Conservation (phyloP, 2,797 vertebrate species). For the Danio albolineatus region DNA sequence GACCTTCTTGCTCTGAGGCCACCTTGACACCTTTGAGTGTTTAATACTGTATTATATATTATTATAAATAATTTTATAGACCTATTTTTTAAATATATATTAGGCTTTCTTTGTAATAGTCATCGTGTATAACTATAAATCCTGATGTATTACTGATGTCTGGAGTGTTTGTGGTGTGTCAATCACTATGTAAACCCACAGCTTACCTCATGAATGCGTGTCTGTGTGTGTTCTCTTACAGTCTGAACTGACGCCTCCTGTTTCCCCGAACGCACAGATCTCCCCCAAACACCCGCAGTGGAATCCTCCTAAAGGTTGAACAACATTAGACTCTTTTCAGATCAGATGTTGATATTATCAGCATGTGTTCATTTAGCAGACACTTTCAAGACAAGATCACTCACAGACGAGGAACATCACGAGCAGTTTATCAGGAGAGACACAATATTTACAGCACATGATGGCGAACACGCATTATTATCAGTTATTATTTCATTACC, state of each 20-base stretch:
- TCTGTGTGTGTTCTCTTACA: conserved; percentile 45
- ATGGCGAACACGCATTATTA: too few relatives aligned
- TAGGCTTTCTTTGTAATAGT: too few relatives aligned
- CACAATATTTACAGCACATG: neutral
- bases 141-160: too few relatives aligned
- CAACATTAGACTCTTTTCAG: neutral
- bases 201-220: conserved; percentile 3
- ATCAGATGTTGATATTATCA: neutral
- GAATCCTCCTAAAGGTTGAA: conserved; percentile 60
- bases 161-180: too few relatives aligned
- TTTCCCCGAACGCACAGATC: conserved; percentile 57
- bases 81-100: too few relatives aligned
- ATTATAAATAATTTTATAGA: too few relatives aligned
- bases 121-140: too few relatives aligned
- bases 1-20: too few relatives aligned
- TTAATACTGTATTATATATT: too few relatives aligned
- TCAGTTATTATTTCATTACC: too few relatives aligned
- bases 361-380: neutral
- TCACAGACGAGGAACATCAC: neutral
- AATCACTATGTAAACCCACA: too few relatives aligned
- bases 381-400: neutral
- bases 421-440: neutral
- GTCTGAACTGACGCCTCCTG: conserved; percentile 49
- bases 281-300: conserved; percentile 56
- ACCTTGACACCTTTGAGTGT: too few relatives aligned